A percentile compares a stretch with the other conserved stretches of the same genome.
phyloP scores from a whole-genome alignment of 2,888 invertebrate genomes.

The Eubasilissa splendida region DNA sequence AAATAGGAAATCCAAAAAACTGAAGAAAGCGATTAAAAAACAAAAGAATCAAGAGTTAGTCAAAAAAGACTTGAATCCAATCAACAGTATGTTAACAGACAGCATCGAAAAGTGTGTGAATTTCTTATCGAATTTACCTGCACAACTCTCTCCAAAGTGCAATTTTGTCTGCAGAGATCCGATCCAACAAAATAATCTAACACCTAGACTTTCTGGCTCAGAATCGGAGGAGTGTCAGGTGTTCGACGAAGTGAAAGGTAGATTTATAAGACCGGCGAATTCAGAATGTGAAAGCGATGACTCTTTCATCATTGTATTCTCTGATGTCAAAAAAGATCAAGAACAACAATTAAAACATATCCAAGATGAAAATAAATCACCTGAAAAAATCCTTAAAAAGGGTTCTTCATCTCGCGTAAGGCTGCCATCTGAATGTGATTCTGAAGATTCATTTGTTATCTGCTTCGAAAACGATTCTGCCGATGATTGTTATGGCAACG shows the following conservation, averaged over 20 bases:
- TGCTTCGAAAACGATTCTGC: conserved; percentile 68
- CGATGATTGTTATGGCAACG: conserved; percentile 66
- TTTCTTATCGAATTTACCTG: conserved; percentile 39
- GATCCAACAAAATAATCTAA: neutral
- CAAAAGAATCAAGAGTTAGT: neutral
- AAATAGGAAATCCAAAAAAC: conserved; percentile 26
- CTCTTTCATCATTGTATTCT: conserved; percentile 47
- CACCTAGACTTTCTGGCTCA: conserved; percentile 62
- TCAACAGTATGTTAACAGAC: neutral
- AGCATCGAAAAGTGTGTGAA: conserved; percentile 42
- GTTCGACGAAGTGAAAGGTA: conserved; percentile 47
- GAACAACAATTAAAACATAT: neutral
- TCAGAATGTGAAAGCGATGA: conserved; percentile 46
- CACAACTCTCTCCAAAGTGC: conserved; percentile 28
- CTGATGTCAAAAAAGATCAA: conserved; percentile 35
- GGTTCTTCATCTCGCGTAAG: conserved; percentile 5
- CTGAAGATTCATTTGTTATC: conserved; percentile 74
- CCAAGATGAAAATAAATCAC: neutral
- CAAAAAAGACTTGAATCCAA: conserved; percentile 3
- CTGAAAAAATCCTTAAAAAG: neutral
- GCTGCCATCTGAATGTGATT: conserved; percentile 72
- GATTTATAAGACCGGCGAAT: conserved; percentile 8
- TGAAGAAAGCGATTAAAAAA: conserved; percentile 17
- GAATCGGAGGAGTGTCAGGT: conserved; percentile 59
- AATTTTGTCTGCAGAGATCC: neutral